Evolutionary conservation across 2,888 invertebrate species (phyloP).

Genomic region (Cyrtodaria siliqua): DNA sequence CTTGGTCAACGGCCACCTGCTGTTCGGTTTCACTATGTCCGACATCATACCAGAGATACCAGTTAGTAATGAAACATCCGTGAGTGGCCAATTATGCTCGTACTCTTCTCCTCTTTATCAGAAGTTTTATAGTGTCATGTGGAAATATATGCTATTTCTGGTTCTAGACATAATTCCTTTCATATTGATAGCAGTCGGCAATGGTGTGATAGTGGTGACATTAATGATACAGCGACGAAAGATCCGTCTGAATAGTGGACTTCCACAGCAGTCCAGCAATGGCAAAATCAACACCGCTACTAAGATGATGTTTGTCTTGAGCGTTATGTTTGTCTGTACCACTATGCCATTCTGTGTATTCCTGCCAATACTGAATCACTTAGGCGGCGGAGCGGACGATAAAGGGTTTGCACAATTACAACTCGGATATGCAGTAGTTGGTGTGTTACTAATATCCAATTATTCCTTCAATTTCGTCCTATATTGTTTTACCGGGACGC

Average conservation of each 20-base stretch:
- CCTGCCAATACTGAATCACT: not conserved
- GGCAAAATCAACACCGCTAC: not conserved
- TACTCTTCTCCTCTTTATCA: not conserved
- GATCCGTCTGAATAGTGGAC: not conserved
- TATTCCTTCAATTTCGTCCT: not conserved
- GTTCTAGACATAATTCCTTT: not conserved
- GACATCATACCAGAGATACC: not conserved
- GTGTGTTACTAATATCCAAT: not conserved
- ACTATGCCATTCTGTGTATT: not conserved
- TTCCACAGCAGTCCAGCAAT: not conserved
- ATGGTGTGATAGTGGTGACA: not conserved
- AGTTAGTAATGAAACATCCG: not conserved
- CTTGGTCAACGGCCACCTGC: not conserved
- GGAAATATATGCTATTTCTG: not conserved
- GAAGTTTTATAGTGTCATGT: not conserved
- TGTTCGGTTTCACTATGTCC: not conserved
- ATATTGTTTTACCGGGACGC: not conserved
- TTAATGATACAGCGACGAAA: not conserved
- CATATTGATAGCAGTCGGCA: not conserved
- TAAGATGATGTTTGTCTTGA: not conserved
- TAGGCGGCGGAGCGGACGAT: not conserved
- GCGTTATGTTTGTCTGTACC: not conserved
- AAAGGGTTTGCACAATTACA: not conserved
- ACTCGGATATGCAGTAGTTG: not conserved
- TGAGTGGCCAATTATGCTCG: not conserved